Percentiles rank a stretch among this genome's conserved stretches.
phyloP scores from a whole-genome alignment of 1,140 invertebrate species.

The Doryteuthis pealeii region DNA sequence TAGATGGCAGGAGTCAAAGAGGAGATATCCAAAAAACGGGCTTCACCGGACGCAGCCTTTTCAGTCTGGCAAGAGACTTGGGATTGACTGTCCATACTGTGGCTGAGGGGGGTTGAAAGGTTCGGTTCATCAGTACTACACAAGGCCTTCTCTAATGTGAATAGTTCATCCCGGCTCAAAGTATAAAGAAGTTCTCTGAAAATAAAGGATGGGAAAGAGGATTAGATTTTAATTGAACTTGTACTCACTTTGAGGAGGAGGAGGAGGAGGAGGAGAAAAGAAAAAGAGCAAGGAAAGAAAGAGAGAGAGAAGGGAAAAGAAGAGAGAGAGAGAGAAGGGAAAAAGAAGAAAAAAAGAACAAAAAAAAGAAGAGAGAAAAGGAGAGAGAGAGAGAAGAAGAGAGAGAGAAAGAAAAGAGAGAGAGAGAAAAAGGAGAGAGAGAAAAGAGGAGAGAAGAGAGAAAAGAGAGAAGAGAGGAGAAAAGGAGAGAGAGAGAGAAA shows the following conservation, averaged over 20 bases:
- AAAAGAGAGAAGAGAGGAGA: too few relatives aligned
- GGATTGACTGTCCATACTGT: slow-evolving; percentile 14
- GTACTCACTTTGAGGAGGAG: too few relatives aligned
- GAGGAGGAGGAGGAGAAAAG: neutral
- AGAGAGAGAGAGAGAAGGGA: neutral
- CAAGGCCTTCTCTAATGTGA: slow-evolving; percentile 80
- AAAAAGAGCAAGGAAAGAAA: neutral
- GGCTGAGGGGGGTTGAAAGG: slow-evolving; percentile 17
- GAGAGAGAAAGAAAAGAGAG: too few relatives aligned
- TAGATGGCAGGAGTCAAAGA: slow-evolving; percentile 3
- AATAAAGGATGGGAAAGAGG: slow-evolving; percentile 19
- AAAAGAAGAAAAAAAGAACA: too few relatives aligned
- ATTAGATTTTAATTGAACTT: neutral
- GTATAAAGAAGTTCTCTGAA: slow-evolving; percentile 82
- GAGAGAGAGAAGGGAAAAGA: neutral
- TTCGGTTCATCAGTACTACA: slow-evolving; percentile 83
- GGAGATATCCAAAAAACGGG: neutral
- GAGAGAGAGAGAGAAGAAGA: too few relatives aligned
- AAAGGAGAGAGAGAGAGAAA: too few relatives aligned
- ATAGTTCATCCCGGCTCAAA: slow-evolving; percentile 78
- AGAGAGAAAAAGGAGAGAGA: too few relatives aligned
- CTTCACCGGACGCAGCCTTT: neutral
- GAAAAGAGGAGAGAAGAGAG: too few relatives aligned
- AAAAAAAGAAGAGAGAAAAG: too few relatives aligned
- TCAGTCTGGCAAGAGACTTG: slow-evolving; percentile 30